phyloP scores from a whole-genome alignment of 2,113 vertebrate genomes.

The Megaceryle torquata region DNA sequence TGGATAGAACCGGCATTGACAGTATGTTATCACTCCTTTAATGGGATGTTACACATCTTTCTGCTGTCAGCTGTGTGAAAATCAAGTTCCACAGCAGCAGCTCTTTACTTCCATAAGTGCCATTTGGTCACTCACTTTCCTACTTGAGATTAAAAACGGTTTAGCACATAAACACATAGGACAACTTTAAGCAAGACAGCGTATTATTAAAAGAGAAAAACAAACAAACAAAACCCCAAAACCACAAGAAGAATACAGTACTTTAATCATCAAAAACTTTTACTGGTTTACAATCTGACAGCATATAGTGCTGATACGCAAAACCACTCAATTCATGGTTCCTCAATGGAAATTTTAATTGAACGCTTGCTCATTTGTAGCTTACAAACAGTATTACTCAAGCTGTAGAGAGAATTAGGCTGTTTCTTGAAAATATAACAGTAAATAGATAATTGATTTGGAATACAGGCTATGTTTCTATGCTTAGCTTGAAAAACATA shows the following conservation, averaged over 20 bases:
- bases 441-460: constrained; percentile 12
- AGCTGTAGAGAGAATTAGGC: neutral
- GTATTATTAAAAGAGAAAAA: neutral
- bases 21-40: fast-evolving
- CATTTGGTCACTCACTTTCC: neutral
- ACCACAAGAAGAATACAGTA: neutral
- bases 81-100: fast-evolving
- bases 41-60: neutral
- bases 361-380: constrained; percentile 10
- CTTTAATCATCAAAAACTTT: constrained; percentile 9
- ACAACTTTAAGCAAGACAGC: fast-evolving
- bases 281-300: constrained; percentile 44
- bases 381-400: constrained; percentile 11
- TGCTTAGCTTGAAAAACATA: neutral
- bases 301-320: neutral
- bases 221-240: neutral
- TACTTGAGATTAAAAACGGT: neutral
- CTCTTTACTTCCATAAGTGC: neutral
- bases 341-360: constrained; percentile 33
- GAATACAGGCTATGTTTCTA: neutral
- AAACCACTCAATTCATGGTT: constrained; percentile 4
- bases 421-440: neutral
- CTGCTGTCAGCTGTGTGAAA: neutral
- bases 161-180: neutral
- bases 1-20: fast-evolving